Base-by-base conservation (phyloP, 2,888 invertebrate genomes). In the Capitulum mitella region DNA sequence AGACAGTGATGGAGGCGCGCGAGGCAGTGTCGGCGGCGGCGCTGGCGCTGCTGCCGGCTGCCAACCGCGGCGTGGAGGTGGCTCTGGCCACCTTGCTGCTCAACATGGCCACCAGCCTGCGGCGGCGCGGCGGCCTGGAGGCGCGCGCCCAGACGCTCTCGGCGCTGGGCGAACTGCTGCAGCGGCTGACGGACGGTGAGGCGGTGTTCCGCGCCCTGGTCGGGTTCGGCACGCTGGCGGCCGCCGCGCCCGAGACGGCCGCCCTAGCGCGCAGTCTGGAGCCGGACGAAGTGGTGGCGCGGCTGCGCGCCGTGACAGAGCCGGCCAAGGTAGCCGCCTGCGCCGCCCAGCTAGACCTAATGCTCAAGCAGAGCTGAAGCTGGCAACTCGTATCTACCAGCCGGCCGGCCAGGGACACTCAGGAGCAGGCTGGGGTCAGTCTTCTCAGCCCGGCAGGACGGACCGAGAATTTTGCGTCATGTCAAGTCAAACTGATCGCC, bases 171-270 rank as follows among this genome's bases (percentile, higher is more conserved):
- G 85, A 90, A 64, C 84, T 92, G 77, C 86, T 87, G 0, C 87
- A 85, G 81, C 85, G 48, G 32, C 48, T 91, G 76, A 88, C 88
- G 0, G 92, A 93, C 83, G 86, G 89, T 3, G 94, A 94, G 85
- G 93, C 93, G 0, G 89, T 91, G 80, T 93, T 90, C 86, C 89
- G 95, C 84, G 87, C 89, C 40, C 88, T 95, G 32, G 92, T 95
- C 32, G 91, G 91, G 0, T 86, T 94, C 48, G 94, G 94, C 77
- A 94, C 93, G 0, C 84, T 94, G 29, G 83, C 88, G 78, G 83
- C 84, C 80, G 84, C 84, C 29, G 86, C 86, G 80, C 83, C 80
- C 58, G 82, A 81, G 29, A 58, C 78, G 34, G 54, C 78, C 26
- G 74, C 79, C 14, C 77, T 82, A 37, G 82, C 81, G 29, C 80